Evolutionary conservation across 2,888 invertebrate genomes (phyloP), one percentile per base, ranked within the genome.

Genomic region (Hydraecia micacea): DNA sequence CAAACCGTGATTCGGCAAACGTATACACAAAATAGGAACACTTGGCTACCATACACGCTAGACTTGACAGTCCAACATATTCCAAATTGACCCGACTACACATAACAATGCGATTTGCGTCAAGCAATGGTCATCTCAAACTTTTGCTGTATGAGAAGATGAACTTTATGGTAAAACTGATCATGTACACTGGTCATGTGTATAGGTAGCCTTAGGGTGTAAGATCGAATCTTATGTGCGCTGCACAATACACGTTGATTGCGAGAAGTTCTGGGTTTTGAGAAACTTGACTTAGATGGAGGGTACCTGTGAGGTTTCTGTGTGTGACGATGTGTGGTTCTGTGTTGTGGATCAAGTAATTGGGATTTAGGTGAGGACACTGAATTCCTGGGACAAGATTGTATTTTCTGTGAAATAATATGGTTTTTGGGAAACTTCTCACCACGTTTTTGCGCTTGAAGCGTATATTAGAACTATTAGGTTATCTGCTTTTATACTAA

Each of bases 211-310:
- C n/a, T 58, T 58, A 39, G 52, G 7, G 15, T 36, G 9, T 75
- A 67, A 75, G 73, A 86, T 86, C 52, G 62, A 70, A 77, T 81
- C 72, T 75, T 28, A 58, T 8, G 58, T 39, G 15, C 15, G 39
- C 39, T 60, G 28, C 60, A 86, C 86, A 84, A 84, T 84, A 75
- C 69, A 6, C 49, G 60, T 69, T 84, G 84, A 84, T 84, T 84
- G 82, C 86, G 32, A 36, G 67, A 11, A 32, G 55, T 42, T 55
- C 21, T 21, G 15, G 32, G 32, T 32, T 18, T n/a, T 25, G 49
- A 71, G 68, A 55, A 75, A 80, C 74, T 79, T 65, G 85, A 62
- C 60, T 49, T 66, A 28, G 36, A 68, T 39, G 0, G 36, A 79
- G 55, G 32, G 52, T 36, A 55, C 75, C 81, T 55, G 60, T 58